Evolutionary conservation across 2,113 vertebrate genomes (phyloP).

Genomic region (Mustelus asterias): DNA sequence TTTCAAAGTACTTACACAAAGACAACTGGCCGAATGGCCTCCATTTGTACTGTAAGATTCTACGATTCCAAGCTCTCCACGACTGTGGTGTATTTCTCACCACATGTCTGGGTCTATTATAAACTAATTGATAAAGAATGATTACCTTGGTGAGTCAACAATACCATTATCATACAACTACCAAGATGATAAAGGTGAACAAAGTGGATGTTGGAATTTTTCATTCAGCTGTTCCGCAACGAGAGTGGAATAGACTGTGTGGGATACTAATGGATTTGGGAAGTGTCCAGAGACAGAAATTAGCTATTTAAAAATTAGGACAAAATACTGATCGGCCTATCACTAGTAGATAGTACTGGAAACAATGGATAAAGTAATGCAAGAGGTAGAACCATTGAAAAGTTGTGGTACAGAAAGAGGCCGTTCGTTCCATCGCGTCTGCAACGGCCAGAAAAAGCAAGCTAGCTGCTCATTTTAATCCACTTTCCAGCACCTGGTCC

Average conservation of each 20-base stretch:
- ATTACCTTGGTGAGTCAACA: background rate
- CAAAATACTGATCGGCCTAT: background rate
- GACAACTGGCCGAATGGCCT: background rate
- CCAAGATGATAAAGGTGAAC: background rate
- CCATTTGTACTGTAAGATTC: background rate
- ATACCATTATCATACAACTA: background rate
- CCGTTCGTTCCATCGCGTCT: too few relatives aligned
- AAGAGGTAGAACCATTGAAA: background rate
- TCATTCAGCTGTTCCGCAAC: background rate
- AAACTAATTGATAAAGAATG: background rate
- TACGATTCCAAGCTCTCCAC: background rate
- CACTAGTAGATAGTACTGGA: background rate
- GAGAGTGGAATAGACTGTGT: background rate
- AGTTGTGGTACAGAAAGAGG: background rate
- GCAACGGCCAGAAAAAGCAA: too few relatives aligned
- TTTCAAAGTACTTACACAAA: background rate
- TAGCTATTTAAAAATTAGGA: background rate
- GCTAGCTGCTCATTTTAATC: too few relatives aligned
- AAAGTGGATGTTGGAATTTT: background rate
- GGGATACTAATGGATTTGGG: background rate
- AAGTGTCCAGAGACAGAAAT: background rate
- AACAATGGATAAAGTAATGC: background rate
- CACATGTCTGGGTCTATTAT: background rate
- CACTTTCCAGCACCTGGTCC: too few relatives aligned
- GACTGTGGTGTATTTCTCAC: background rate